Base-by-base conservation (phyloP, 1,140 invertebrate genomes). In the Tetragonula clypearis region DNA sequence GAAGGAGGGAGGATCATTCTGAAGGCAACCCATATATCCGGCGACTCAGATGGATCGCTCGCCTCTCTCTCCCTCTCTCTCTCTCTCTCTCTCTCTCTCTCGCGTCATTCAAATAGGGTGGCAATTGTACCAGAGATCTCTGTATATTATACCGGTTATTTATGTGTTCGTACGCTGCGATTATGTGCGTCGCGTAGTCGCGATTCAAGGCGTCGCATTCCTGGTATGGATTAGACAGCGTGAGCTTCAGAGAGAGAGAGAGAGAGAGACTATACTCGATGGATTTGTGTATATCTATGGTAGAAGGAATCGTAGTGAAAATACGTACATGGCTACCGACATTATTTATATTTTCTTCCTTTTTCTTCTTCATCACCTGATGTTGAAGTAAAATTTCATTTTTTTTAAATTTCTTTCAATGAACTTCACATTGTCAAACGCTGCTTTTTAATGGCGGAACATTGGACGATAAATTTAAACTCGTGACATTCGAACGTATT, bases 1-100 rank as follows among this genome's bases (percentile, higher is more conserved):
- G 76, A 60, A 78, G 87, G 79, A 89, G 83, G 79, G 76, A 85
- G 87, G 77, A 85, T 84, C 74, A 58, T 81, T 69, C 75, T 49
- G 86, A 76, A 85, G 86, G 55, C 68, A 55, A 49, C 14, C 82
- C 82, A 62, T 79, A 73, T 56, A 79, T 79, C 76, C 56, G 21
- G 21, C n/a, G 41, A 35, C 82, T 72, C 58, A 17, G 82, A 84
- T 79, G 49, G 62, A 79, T 84, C 65, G 76, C 58, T 62, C 35
- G 12, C 26, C 6, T 8, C 41, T 49, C 41, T 49, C 41, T 8
- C 41, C 8, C 41, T 49, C 41, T 49, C 41, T 49, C 41, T 41
- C 41, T 49, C 41, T 49, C 41, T 49, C 41, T 49, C 41, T 49
- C 41, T 41, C 41, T 49, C 41, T 49, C 41, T 49, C 41, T 49